Percentiles rank a stretch among this genome's conserved stretches.
phyloP scores from a whole-genome alignment of 2,888 invertebrate genomes.

The Macrophya alboannulata region DNA sequence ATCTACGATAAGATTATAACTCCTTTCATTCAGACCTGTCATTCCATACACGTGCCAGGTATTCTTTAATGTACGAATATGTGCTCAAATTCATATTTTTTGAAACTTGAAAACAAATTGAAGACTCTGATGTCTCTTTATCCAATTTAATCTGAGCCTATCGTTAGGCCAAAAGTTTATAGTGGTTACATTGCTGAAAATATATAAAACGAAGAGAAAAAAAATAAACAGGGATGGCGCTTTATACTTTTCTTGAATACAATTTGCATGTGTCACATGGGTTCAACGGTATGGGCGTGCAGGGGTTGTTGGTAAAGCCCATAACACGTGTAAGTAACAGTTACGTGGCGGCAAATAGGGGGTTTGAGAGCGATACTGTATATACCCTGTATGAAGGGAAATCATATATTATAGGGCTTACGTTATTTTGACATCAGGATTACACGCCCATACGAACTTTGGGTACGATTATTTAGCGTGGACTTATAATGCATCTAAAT shows the following conservation, averaged over 20 bases:
- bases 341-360: slow-evolving; percentile 57
- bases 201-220: background rate
- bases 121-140: background rate
- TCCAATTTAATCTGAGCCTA: background rate
- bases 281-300: slow-evolving; percentile 23
- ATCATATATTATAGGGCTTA: slow-evolving; percentile 63
- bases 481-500: slow-evolving; percentile 22
- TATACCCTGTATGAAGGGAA: slow-evolving; percentile 18
- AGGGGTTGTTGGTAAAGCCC: slow-evolving; percentile 41
- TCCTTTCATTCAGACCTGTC: background rate
- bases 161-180: background rate
- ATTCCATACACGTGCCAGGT: background rate
- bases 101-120: background rate
- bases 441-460: slow-evolving; percentile 40
- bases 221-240: background rate
- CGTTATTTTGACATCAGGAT: slow-evolving; percentile 58
- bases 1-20: slow-evolving; percentile 14
- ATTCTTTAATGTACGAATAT: background rate
- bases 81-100: background rate
- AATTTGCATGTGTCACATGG: slow-evolving; percentile 32
- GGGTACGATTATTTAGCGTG: slow-evolving; percentile 13
- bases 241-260: background rate
- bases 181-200: background rate
- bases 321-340: slow-evolving; percentile 64
- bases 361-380: slow-evolving; percentile 12